Percentiles rank a stretch among this genome's conserved stretches.
These are phyloP conservation scores for Zelleria hepariella DNA, from an alignment of 2,888 invertebrate genomes.

Conservation along the genomic window DNA sequence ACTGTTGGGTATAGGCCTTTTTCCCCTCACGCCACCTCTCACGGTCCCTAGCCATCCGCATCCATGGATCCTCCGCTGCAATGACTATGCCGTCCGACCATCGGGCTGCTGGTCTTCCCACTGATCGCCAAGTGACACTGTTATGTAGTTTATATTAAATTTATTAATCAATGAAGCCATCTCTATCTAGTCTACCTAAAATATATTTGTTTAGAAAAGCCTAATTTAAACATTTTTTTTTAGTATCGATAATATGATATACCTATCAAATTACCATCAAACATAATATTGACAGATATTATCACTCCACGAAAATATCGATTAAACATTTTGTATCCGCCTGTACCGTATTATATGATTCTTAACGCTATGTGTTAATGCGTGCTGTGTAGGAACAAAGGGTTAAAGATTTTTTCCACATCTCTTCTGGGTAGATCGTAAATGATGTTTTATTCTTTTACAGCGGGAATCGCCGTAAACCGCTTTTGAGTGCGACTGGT, in stretches of 20 bases:
- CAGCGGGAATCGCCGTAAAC: not conserved
- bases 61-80: not conserved
- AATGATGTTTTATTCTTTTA: not conserved
- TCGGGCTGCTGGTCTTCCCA: no score
- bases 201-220: not conserved
- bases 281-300: not conserved
- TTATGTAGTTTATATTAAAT: not conserved
- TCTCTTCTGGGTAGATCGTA: not conserved
- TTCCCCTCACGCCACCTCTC: no score
- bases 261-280: not conserved
- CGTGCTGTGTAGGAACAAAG: slow-evolving; percentile 39
- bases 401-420: slow-evolving; percentile 25
- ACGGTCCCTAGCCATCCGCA: no score
- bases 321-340: not conserved
- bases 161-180: not conserved
- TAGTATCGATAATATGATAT: not conserved
- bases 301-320: not conserved
- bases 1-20: no score
- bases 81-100: not conserved
- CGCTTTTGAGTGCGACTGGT: not conserved
- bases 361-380: slow-evolving; percentile 36
- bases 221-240: not conserved
- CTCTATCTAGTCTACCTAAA: no score
- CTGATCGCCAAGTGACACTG: not conserved
- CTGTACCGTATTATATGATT: not conserved